phyloP scores from a whole-genome alignment of 1,140 invertebrate species.

The Drosophila nasuta region DNA sequence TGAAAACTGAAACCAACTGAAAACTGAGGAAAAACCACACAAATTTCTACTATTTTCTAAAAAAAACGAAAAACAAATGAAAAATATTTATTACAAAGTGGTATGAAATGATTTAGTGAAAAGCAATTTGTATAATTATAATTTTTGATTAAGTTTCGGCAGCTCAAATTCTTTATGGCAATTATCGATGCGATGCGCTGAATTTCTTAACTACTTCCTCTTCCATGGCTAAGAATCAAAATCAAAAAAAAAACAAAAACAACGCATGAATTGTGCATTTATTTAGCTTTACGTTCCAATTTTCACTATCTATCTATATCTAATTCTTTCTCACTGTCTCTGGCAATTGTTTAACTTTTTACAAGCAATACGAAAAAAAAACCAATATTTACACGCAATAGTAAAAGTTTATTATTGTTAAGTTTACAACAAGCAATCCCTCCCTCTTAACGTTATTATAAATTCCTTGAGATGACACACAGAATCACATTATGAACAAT shows the following conservation, averaged over 20 bases:
- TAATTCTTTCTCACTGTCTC: slow-evolving; percentile 47
- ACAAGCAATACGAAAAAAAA: slow-evolving; percentile 50
- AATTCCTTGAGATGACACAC: slow-evolving; percentile 22
- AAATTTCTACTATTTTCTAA: slow-evolving; percentile 66
- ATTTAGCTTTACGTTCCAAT: slow-evolving; percentile 72
- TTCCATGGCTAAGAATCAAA: slow-evolving; percentile 47
- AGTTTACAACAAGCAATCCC: slow-evolving; percentile 63
- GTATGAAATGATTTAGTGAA: slow-evolving; percentile 20
- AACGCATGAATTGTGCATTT: slow-evolving; percentile 72
- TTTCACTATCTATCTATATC: slow-evolving; percentile 20
- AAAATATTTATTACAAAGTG: slow-evolving; percentile 54
- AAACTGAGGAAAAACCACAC: slow-evolving; percentile 24
- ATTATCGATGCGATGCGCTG: slow-evolving; percentile 32
- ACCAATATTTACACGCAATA: slow-evolving; percentile 56
- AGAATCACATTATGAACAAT: slow-evolving; percentile 19
- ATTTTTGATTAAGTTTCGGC: slow-evolving; percentile 41
- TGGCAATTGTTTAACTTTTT: slow-evolving; percentile 59
- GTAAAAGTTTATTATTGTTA: slow-evolving; percentile 75
- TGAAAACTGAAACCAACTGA: slow-evolving; percentile 35
- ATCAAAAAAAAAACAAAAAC: slow-evolving; percentile 36
- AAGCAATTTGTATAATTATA: slow-evolving; percentile 40
- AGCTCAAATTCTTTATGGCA: slow-evolving; percentile 23
- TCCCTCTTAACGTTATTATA: slow-evolving; percentile 18
- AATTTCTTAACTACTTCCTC: slow-evolving; percentile 28
- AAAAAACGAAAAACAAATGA: slow-evolving; percentile 43